phyloP scores from a whole-genome alignment of 2,113 vertebrate species.

The Amphiprion ocellaris region DNA sequence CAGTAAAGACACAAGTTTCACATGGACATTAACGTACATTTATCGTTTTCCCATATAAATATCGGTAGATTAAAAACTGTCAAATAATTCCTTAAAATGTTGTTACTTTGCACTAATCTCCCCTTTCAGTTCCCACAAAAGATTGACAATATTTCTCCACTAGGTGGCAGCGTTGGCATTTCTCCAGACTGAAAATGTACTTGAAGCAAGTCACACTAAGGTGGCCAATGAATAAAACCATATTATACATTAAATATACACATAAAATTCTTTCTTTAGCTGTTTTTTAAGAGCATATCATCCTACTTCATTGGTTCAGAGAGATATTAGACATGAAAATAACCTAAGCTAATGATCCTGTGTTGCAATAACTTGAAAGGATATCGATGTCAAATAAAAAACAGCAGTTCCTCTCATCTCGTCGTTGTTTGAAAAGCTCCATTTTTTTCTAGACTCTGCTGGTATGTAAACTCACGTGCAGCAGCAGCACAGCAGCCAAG shows the following conservation, averaged over 20 bases:
- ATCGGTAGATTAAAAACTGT: background rate
- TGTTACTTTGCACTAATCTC: background rate
- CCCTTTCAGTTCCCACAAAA: background rate
- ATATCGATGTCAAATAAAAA: constrained; percentile 47
- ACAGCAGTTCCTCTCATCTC: constrained; percentile 22
- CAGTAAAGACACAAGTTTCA: background rate
- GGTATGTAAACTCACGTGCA: constrained; percentile 91
- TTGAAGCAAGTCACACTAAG: background rate
- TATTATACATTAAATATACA: constrained; percentile 3
- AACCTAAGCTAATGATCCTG: background rate
- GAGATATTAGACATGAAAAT: background rate
- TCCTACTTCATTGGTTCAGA: background rate
- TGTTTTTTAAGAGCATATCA: background rate
- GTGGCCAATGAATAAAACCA: background rate
- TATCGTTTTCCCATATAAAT: background rate
- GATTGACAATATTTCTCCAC: constrained; percentile 41
- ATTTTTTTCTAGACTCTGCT: constrained; percentile 12
- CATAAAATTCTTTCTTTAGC: constrained; percentile 4
- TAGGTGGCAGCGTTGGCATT: constrained; percentile 50
- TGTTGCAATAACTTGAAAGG: constrained; percentile 14
- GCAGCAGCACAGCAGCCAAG: constrained; percentile 96
- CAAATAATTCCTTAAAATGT: background rate
- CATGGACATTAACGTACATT: no score
- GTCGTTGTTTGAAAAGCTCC: constrained; percentile 34
- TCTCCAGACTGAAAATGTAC: background rate